phyloP scores from a whole-genome alignment of 2,888 invertebrate genomes.

The Chymomyza fuscimana region DNA sequence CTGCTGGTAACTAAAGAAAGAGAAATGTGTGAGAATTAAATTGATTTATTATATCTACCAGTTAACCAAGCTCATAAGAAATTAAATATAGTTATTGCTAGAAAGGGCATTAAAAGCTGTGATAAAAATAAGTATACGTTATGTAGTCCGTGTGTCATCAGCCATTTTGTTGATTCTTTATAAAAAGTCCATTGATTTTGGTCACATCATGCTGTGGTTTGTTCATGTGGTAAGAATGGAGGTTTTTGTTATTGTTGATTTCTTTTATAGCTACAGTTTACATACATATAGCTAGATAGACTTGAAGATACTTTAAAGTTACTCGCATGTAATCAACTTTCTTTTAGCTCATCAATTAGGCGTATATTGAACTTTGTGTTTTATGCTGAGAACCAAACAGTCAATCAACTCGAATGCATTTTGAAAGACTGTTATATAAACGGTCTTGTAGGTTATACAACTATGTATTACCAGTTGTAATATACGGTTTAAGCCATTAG shows the following conservation, averaged over 20 bases:
- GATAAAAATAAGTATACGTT: slow-evolving; percentile 15
- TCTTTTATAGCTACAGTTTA: slow-evolving; percentile 72
- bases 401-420: slow-evolving; percentile 4
- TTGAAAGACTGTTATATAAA: slow-evolving; percentile 49
- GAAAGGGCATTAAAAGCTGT: slow-evolving; percentile 4
- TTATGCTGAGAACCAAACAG: slow-evolving; percentile 51
- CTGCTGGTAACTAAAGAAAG: too few species aligned
- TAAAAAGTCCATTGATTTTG: not conserved
- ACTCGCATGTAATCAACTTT: slow-evolving; percentile 17
- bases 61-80: not conserved
- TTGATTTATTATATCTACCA: not conserved
- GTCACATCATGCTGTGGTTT: not conserved
- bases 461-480: not conserved
- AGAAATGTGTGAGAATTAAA: not conserved
- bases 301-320: slow-evolving; percentile 52
- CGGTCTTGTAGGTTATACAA: slow-evolving; percentile 12
- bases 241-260: slow-evolving; percentile 48
- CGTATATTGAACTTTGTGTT: slow-evolving; percentile 54
- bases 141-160: slow-evolving; percentile 34
- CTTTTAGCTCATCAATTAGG: slow-evolving; percentile 51
- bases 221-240: not conserved
- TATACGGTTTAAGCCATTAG: slow-evolving; percentile 2
- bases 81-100: not conserved
- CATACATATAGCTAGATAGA: slow-evolving; percentile 71
- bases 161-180: not conserved